phyloP scores from a whole-genome alignment of 2,113 vertebrate species.

The Rhynchomys soricoides region DNA sequence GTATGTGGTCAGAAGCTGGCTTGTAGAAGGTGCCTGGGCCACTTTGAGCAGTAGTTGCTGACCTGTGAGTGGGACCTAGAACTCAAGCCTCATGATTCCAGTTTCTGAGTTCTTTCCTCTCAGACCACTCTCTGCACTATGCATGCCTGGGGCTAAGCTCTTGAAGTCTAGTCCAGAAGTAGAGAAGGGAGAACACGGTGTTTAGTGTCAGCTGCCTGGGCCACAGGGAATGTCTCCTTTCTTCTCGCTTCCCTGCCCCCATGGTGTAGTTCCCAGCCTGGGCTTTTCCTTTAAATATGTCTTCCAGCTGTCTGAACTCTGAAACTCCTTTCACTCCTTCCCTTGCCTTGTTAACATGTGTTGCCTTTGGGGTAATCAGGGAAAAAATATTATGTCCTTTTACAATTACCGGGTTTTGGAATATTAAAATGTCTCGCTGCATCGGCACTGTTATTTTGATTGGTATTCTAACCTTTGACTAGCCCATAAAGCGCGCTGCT shows the following conservation, averaged over 20 bases:
- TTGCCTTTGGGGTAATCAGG: constrained; percentile 94
- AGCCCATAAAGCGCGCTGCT: constrained; percentile 93
- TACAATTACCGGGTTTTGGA: constrained; percentile 98
- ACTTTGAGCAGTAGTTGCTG: neutral
- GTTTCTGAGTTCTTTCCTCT: neutral
- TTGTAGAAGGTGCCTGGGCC: neutral
- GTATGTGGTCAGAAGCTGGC: neutral
- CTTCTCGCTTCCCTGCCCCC: constrained; percentile 66
- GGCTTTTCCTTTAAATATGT: constrained; percentile 91
- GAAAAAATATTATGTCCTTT: constrained; percentile 97
- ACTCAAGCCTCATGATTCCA: neutral
- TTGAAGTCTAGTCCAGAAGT: neutral
- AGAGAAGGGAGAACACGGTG: neutral
- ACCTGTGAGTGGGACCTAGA: constrained; percentile 4
- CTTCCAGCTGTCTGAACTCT: constrained; percentile 89
- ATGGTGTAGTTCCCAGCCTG: constrained; percentile 64
- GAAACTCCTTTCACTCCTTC: constrained; percentile 90
- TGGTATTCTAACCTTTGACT: constrained; percentile 99
- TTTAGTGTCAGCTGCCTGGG: neutral
- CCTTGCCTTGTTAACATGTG: constrained; percentile 91
- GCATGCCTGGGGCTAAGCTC: neutral
- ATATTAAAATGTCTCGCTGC: constrained; percentile 99
- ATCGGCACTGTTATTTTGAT: constrained; percentile 97
- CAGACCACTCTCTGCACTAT: neutral
- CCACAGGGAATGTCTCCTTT: constrained; percentile 51